Conservation (phyloP, 2,113 vertebrate species). For the Planiliza haematocheilus region DNA sequence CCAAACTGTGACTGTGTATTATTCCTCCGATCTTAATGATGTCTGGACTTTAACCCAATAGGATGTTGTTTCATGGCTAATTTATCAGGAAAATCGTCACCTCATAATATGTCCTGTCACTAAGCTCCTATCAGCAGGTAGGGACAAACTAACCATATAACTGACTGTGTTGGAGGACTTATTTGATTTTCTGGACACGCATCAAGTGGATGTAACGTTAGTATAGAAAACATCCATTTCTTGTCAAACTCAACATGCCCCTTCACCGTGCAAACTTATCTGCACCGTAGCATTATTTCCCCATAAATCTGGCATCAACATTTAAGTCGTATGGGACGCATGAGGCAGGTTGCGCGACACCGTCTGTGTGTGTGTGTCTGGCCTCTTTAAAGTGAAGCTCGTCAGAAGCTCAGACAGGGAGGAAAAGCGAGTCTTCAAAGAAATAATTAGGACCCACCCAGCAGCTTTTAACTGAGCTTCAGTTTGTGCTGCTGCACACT, state of each 20-base stretch:
- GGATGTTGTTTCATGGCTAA: too few species aligned
- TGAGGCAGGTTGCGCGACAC: constrained; percentile 39
- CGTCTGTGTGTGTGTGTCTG: constrained; percentile 50
- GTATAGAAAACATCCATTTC: background rate
- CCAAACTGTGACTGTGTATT: too few species aligned
- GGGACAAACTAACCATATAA: background rate
- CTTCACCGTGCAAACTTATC: constrained; percentile 9
- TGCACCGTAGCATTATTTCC: constrained; percentile 11
- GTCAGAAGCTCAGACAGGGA: constrained; percentile 71
- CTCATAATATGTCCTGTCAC: background rate
- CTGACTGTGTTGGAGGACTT: background rate
- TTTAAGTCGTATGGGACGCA: constrained; percentile 58
- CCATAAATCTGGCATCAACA: constrained; percentile 61
- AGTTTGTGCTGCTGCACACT: constrained; percentile 56
- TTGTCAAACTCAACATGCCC: constrained; percentile 10
- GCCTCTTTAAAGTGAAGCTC: constrained; percentile 69
- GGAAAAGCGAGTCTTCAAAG: constrained; percentile 78
- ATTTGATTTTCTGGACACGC: background rate
- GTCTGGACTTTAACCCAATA: too few species aligned
- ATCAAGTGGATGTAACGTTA: background rate
- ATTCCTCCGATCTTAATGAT: too few species aligned
- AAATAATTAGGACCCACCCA: constrained; percentile 75
- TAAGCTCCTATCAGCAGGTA: background rate
- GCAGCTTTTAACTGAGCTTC: constrained; percentile 68
- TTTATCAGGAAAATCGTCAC: background rate